phyloP scores from a whole-genome alignment of 2,888 invertebrate species.

The Pristionchus japonicus region DNA sequence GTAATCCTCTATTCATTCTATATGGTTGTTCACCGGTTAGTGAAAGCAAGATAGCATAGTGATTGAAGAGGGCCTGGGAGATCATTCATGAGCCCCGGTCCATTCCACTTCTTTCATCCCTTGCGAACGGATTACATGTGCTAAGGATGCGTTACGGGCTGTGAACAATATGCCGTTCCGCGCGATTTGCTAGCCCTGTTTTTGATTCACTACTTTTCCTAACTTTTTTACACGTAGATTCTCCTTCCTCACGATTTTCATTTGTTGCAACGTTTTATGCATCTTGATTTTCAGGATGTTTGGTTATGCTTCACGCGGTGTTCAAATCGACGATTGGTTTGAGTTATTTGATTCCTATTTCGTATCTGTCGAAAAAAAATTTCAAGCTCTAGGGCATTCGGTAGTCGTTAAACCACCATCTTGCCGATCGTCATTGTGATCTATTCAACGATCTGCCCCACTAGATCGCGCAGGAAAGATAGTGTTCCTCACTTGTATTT shows the following conservation, averaged over 20 bases:
- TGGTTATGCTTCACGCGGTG: too few relatives aligned
- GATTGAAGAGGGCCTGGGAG: neutral
- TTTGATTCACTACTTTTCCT: neutral
- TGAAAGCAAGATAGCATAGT: neutral
- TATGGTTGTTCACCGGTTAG: too few relatives aligned
- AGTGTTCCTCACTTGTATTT: neutral
- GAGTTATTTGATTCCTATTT: too few relatives aligned
- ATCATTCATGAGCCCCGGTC: neutral
- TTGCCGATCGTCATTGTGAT: too few relatives aligned
- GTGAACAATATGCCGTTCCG: slow-evolving; percentile 25
- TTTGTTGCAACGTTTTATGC: too few relatives aligned
- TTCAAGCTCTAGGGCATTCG: too few relatives aligned
- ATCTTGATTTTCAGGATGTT: too few relatives aligned
- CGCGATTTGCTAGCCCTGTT: neutral
- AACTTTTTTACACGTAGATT: neutral
- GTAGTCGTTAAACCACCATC: too few relatives aligned
- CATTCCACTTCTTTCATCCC: neutral
- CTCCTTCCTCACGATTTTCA: neutral
- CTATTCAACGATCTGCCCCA: too few relatives aligned
- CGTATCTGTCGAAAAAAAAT: too few relatives aligned
- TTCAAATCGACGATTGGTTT: too few relatives aligned
- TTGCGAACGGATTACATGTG: neutral
- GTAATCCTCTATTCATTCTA: too few relatives aligned
- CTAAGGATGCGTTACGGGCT: neutral
- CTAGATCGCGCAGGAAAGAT: neutral